Conservation (phyloP, 2,113 vertebrate genomes). For the Paradisaea rubra region DNA sequence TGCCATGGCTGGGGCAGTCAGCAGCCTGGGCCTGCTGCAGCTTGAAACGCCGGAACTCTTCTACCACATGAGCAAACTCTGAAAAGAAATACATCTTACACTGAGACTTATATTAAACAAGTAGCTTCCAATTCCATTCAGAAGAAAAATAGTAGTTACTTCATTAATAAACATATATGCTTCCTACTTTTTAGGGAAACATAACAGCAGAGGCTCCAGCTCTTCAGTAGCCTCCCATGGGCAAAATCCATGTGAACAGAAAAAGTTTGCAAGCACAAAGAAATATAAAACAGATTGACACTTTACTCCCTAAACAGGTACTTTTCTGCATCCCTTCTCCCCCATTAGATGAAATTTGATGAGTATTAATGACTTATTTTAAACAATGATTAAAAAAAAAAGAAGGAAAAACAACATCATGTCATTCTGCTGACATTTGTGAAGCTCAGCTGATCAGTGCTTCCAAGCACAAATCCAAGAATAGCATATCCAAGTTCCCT, state of each 20-base stretch:
- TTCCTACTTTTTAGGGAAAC: background rate
- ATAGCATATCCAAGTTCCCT: background rate
- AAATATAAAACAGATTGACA: background rate
- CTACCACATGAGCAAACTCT: slow-evolving; percentile 90
- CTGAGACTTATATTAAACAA: background rate
- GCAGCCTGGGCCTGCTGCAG: slow-evolving; percentile 79
- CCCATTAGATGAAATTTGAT: background rate
- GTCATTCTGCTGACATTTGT: background rate
- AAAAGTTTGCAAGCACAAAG: background rate
- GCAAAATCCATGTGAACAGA: background rate
- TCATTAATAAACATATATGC: background rate
- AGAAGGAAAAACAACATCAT: background rate
- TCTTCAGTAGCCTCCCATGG: background rate
- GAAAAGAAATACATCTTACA: background rate
- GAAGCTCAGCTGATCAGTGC: background rate
- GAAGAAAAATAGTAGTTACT: background rate
- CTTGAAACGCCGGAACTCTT: slow-evolving; percentile 85
- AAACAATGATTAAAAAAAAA: background rate
- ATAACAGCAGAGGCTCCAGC: background rate
- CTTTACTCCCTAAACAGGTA: background rate
- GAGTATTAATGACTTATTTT: background rate
- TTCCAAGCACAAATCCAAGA: background rate
- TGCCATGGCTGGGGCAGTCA: slow-evolving; percentile 79
- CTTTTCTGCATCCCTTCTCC: background rate
- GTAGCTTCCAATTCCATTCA: background rate